Base-by-base conservation (phyloP, 2,888 invertebrate genomes). In the Lasioglossum figueresi region DNA sequence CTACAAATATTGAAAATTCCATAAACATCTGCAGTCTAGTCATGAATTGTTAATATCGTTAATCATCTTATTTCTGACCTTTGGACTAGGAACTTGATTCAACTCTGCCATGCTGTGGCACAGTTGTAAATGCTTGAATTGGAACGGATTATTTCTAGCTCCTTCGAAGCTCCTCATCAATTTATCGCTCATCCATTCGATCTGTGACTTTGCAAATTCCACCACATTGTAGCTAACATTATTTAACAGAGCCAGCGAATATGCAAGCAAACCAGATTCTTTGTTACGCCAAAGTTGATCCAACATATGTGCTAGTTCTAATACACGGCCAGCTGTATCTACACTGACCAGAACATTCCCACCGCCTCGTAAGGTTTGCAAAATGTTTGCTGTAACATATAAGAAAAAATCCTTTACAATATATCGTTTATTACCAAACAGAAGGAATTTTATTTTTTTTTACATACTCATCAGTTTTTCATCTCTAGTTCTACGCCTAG, bases 171-270 rank as follows among this genome's bases (percentile, higher is more conserved):
- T 97, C 85, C 98, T 97, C 96, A 99, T 99, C 68, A 99, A 95
- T 94, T 99, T 99, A 93, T 99, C 99, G 94, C 99, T 99, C 99
- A 99, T 99, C 99, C 99, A 99, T 95, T 99, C 99, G 90, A 99
- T 99, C 96, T 98, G 99, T 0, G 99, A 99, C 95, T 99, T 99
- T 2, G 99, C 99, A 95, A 99, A 99, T 95, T 99, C 99, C 2
- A 99, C 98, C 0, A 99, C 99, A 94, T 99, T 99, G 93, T 99
- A 99, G 94, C 99, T 98, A 84, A 99, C 99, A 94, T 99, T 99
- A 91, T 98, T 99, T 2, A 99, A 96, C 80, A 99, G 96, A 0
- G 99, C 98, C 76, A 99, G 95, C 0, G 99, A 99, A 95, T 99
- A 99, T 0, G 99, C 98, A 85, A 99, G 97, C 5, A 99, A 96